Percentiles rank a stretch among this genome's conserved stretches.
These are phyloP conservation scores for Bombus vancouverensis DNA, from an alignment of 1,140 invertebrate genomes.

Conservation along the genomic window DNA sequence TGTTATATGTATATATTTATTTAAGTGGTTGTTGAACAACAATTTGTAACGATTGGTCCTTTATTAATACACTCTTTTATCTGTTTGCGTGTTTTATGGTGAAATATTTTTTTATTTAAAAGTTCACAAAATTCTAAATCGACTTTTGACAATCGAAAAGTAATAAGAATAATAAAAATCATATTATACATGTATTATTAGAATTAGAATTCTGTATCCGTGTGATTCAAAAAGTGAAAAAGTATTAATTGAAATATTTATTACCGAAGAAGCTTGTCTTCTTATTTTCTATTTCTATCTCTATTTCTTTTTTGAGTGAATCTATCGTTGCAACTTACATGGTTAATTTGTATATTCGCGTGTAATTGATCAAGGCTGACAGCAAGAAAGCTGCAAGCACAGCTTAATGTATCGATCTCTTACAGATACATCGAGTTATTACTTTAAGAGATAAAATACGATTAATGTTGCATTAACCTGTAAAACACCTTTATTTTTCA, in stretches of 20 bases:
- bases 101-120: no score
- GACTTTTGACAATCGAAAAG: no score
- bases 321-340: not conserved
- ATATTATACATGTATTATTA: no score
- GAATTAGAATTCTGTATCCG: not conserved
- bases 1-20: no score
- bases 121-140: no score
- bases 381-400: not conserved
- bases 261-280: not conserved
- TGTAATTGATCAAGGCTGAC: not conserved
- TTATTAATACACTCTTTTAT: no score
- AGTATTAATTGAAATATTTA: not conserved
- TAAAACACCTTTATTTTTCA: not conserved
- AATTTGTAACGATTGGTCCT: no score
- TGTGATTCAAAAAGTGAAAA: not conserved
- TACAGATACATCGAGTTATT: not conserved
- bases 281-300: no score
- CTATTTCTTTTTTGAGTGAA: not conserved
- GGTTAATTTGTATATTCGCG: not conserved
- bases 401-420: conserved; percentile 2
- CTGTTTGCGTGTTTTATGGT: no score
- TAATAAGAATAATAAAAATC: no score
- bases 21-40: no score
- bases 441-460: not conserved
- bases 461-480: conserved; percentile 31